Base-by-base conservation (phyloP, 2,888 invertebrate species). In the Drosophila multiciliata region DNA sequence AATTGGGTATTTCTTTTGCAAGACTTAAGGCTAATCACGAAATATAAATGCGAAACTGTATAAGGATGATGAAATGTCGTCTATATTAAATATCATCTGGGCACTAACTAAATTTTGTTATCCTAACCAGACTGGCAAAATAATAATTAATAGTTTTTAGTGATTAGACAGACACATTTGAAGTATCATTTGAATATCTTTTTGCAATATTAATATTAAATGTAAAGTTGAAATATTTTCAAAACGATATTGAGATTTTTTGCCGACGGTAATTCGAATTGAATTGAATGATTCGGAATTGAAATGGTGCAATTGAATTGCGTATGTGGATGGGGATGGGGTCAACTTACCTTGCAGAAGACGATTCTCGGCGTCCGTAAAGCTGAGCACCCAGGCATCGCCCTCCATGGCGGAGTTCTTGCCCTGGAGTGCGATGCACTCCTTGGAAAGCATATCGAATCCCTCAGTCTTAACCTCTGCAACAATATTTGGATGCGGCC, bases 401-500 rank as follows among this genome's bases (percentile, higher is more conserved):
- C 98, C 98, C 92, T 99, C 99, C 96, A 98, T 98, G 4, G 97
- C 97, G 3, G 96, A 96, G 92, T 97, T 97, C 92, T 97, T 97
- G 42, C 97, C 97, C 92, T 96, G 96, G 86, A 97, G 92, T n/a
- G 96, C 96, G 69, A 96, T 94, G 91, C 96, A 97, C 93, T 98
- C 98, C 93, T 97, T 98, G 35, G 98, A 98, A 45, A 98, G 94
- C 91, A 99, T 95, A 92, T 99, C 98, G 94, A 99, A 99, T 4
- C 99, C 99, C 94, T 98, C 98, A 8, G 97, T 97, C 94, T 98
- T 98, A 40, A 98, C 98, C 93, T 98, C 98, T 45, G 97, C 97
- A 5, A 98, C 98, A 80, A 98, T 95, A 91, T 97, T 97, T 0
- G 98, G 98, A 93, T 97, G 97, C 12, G 99, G 99, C 98, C 99